Evolutionary conservation across 2,797 vertebrate genomes (phyloP), one percentile per base, ranked within the genome.

Genomic region (Lacerta agilis): DNA sequence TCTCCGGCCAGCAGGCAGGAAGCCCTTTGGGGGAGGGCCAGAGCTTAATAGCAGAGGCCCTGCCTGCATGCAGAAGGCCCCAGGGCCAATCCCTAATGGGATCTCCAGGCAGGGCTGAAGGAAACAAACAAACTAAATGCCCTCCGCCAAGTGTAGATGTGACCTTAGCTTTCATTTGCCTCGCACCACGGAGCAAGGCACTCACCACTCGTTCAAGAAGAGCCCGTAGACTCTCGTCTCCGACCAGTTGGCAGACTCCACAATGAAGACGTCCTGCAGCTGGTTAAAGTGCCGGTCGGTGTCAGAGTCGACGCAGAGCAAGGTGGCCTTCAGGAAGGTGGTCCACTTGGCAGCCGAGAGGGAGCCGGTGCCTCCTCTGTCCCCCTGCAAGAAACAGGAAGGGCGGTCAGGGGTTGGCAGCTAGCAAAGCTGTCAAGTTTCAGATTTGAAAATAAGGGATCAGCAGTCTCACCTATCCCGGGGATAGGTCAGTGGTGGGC

Each of bases 301-400:
- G 90, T 86, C 1, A 0, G 94, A 86, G 1, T 97, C 95, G 0
- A 96, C 96, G 75, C 98, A 99, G 90, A 99, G 97, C 84, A 99
- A 97, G 84, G 97, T 98, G 90, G 98, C 98, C 92, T 99, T 99
- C 88, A 99, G 97, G 95, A 99, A 99, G 0, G 98, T 99, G 15
- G 98, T 99, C 98, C 98, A 99, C 94, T 98, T 99, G 96, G 98
- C 98, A 89, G 98, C 98, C 0, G 97, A 97, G 90, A 99, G 96
- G 0, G 98, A 98, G 84, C 99, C 98, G 94, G 98, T 98, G 0
- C 98, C 98, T 11, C 98, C 98, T 92, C 97, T 98, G 83, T 99
- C 98, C 81, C 98, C 98, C 98, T 99, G 92, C 1, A 43, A 43
- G 71, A 23, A 67, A 27, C 1, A 5, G 55, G 9, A 41, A 15